phyloP scores from a whole-genome alignment of 2,797 vertebrate species.

The Phoeniculus purpureus region DNA sequence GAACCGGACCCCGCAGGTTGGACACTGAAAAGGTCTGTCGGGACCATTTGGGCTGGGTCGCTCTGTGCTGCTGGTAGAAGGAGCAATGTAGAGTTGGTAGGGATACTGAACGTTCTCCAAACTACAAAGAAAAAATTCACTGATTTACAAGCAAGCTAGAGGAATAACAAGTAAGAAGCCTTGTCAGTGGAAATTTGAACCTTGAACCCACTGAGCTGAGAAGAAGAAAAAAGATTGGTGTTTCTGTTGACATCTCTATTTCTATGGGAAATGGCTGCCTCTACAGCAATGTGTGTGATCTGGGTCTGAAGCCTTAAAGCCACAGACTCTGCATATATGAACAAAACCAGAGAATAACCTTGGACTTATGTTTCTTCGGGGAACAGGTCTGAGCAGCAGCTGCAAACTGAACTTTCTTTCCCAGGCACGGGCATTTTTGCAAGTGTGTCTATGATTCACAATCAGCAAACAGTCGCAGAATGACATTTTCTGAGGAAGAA shows the following conservation, averaged over 20 bases:
- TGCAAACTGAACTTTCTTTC: neutral
- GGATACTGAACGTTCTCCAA: slow-evolving; percentile 96
- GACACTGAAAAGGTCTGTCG: slow-evolving; percentile 95
- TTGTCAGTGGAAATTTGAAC: neutral
- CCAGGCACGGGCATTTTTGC: neutral
- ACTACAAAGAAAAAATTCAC: slow-evolving; percentile 79
- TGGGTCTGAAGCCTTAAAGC: neutral
- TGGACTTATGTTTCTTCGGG: neutral
- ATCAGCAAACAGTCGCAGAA: neutral
- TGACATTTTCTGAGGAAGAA: neutral
- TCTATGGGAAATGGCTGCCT: neutral
- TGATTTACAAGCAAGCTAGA: slow-evolving; percentile 64
- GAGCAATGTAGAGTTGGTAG: slow-evolving; percentile 96
- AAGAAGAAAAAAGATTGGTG: neutral
- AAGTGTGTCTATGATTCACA: neutral
- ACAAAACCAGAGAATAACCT: neutral
- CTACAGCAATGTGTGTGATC: neutral
- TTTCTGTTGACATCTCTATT: neutral
- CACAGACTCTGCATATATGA: neutral
- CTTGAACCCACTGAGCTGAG: neutral
- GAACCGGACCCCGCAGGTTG: slow-evolving; percentile 94
- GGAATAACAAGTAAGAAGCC: neutral
- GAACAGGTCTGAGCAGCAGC: neutral
- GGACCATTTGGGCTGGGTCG: slow-evolving; percentile 92
- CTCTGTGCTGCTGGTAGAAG: slow-evolving; percentile 88